Evolutionary conservation across 2,113 vertebrate genomes (phyloP).

Genomic region (Lamprologus sp.): DNA sequence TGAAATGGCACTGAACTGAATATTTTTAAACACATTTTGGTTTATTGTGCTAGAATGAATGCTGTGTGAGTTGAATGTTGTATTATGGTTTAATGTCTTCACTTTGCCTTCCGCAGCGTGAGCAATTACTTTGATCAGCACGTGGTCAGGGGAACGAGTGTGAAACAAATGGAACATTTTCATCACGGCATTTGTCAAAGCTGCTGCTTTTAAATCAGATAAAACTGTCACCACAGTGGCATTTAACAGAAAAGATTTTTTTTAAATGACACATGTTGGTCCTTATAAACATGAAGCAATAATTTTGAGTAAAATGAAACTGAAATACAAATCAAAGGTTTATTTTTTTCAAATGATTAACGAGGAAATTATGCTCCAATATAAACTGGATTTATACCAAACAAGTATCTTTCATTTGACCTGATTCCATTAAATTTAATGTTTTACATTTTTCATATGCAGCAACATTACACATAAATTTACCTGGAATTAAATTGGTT

Average conservation of each 20-base stretch:
- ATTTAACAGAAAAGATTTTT: background rate
- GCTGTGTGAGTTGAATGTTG: background rate
- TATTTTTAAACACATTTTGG: background rate
- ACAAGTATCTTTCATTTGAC: background rate
- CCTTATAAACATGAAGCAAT: background rate
- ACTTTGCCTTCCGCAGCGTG: background rate
- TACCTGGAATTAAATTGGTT: background rate
- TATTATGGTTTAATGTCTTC: background rate
- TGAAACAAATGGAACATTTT: background rate
- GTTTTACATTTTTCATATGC: background rate
- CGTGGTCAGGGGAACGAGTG: accelerated
- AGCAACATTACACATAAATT: background rate
- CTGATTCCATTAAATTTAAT: background rate
- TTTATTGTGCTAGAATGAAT: background rate
- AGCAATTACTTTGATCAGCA: background rate
- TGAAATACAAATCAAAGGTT: background rate
- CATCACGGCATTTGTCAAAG: background rate
- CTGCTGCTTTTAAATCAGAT: background rate
- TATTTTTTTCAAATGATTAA: background rate
- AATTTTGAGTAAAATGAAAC: background rate
- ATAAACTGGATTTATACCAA: background rate
- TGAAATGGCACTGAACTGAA: background rate
- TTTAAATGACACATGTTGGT: background rate
- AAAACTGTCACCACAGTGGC: background rate
- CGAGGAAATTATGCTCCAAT: background rate